Base-by-base conservation (phyloP, 2,797 vertebrate species). In the Neoniphon sammara region DNA sequence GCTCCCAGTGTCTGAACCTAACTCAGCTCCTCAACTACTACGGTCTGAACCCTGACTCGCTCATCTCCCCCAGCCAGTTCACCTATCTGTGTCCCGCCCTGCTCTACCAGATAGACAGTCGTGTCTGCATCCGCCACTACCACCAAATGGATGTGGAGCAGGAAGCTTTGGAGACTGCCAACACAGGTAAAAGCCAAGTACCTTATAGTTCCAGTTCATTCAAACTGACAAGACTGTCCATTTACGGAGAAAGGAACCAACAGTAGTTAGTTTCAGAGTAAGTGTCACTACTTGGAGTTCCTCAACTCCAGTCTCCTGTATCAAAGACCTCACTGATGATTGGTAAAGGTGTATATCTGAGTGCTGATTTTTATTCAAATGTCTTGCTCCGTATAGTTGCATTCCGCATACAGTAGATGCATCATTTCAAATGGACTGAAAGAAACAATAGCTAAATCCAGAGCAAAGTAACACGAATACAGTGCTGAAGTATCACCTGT, bases 31-130 rank as follows among this genome's bases (percentile, higher is more conserved):
- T 99, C 53, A 76, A 81, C 55, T 90, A 96, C 91, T 97, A 97
- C 2, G 97, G 97, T 66, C 89, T 99, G 78, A 95, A 87, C 75
- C 82, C 93, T 0, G 94, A 92, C 27, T 92, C 95, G 8, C 92
- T 93, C n/a, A 97, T 99, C 92, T 97, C 96, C 60, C 95, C 94
- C 1, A 91, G 84, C n/a, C 89, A 98, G 71, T 99, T 99, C 66
- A 93, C 95, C 2, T 98, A 96, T 83, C 91, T 99, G 70, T 99
- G 98, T 74, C 98, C 98, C 0, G 98, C 98, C 5, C 83, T 99
- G 85, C 95, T 99, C 0, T 99, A 99, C 91, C 98, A 99, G 86
- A 99, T 99, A 30, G 98, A 99, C 84, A 96, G 95, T 47, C 95
- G 97, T 5, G 92, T 97, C 82, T 99, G 98, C 89, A 97, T 98